Percentiles rank a stretch among this genome's conserved stretches.
These are phyloP conservation scores for Galerucella nymphaeae DNA, from an alignment of 2,888 invertebrate species.

Conservation along the genomic window DNA sequence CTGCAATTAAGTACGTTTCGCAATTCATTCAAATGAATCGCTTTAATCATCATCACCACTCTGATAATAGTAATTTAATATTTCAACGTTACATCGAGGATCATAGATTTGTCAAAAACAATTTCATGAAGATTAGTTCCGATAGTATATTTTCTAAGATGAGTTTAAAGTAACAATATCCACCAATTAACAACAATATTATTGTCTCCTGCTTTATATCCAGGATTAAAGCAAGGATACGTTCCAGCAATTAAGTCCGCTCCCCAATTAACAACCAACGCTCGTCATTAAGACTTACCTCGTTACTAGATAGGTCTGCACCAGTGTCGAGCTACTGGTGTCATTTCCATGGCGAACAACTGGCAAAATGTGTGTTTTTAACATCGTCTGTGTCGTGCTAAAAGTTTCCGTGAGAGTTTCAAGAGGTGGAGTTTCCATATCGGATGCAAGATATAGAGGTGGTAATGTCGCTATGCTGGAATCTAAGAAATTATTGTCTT, in stretches of 20 bases:
- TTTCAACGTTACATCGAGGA: no score
- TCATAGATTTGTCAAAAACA: no score
- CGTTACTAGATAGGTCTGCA: constrained; percentile 90
- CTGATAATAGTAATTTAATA: no score
- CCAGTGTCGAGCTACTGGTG: constrained; percentile 82
- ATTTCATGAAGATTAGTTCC: no score
- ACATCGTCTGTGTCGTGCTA: constrained; percentile 88
- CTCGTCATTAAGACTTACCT: constrained; percentile 61
- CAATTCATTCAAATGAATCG: neutral
- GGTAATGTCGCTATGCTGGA: constrained; percentile 87
- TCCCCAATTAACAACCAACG: constrained; percentile 26
- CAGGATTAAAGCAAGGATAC: constrained; percentile 12
- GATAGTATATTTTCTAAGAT: no score
- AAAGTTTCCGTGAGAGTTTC: constrained; percentile 92
- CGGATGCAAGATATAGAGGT: constrained; percentile 79
- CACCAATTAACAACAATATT: neutral
- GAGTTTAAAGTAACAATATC: no score
- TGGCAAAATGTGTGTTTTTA: constrained; percentile 90
- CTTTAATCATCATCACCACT: neutral
- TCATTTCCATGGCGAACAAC: constrained; percentile 79
- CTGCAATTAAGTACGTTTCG: constrained; percentile 1
- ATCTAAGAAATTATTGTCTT: constrained; percentile 74
- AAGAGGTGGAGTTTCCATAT: constrained; percentile 85
- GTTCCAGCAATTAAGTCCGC: constrained; percentile 26
- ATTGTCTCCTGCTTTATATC: constrained; percentile 2